These are phyloP conservation scores for Neotoma lepida DNA, from an alignment of 2,113 vertebrate species.

Conservation along the genomic window DNA sequence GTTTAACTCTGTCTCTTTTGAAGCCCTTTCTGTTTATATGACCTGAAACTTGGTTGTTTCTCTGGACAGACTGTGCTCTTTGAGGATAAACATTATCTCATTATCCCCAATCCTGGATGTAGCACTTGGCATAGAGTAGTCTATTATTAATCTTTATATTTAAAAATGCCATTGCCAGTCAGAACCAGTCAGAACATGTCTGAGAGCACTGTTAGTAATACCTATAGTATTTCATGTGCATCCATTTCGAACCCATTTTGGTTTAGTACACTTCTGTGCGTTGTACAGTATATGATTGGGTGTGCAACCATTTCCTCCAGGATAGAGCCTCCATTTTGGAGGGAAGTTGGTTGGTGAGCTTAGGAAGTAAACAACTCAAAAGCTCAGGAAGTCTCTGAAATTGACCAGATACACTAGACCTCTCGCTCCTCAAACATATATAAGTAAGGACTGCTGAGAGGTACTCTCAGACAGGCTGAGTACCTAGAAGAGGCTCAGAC, in stretches of 20 bases:
- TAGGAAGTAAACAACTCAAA: background rate
- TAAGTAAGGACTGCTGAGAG: background rate
- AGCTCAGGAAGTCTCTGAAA: background rate
- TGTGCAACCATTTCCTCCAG: background rate
- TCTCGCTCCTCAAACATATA: background rate
- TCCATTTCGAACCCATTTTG: constrained; percentile 11
- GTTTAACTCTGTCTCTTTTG: background rate
- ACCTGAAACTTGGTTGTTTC: background rate
- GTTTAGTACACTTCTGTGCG: background rate
- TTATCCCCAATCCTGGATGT: background rate
- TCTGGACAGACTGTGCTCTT: background rate
- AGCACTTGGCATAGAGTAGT: background rate
- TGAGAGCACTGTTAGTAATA: background rate
- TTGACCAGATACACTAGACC: background rate
- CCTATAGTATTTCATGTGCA: background rate
- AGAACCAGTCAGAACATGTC: background rate
- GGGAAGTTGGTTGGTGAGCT: background rate
- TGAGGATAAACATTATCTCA: background rate
- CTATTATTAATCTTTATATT: background rate
- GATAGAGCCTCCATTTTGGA: background rate
- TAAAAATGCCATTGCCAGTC: background rate
- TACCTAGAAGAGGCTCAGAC: background rate
- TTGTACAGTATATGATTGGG: background rate
- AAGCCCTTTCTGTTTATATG: too few relatives aligned
- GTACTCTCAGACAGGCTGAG: background rate